A percentile compares a stretch with the other conserved stretches of the same genome.
These are phyloP conservation scores for Echinarachnius parma DNA, from an alignment of 53 echinoderm and acorn worm species.

Conservation along the genomic window DNA sequence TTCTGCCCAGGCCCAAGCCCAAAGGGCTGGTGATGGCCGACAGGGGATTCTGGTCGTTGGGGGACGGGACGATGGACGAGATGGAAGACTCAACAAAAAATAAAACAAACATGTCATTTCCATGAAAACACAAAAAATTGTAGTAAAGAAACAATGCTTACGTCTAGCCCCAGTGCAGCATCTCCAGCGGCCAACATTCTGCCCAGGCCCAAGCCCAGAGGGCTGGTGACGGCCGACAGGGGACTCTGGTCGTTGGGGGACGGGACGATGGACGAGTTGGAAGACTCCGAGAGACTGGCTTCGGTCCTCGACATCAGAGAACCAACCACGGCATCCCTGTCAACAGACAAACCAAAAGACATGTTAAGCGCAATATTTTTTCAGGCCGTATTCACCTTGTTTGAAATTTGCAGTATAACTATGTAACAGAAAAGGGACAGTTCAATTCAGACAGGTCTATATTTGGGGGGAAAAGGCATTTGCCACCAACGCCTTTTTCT, in stretches of 20 bases:
- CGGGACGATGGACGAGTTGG: slow-evolving; percentile 54
- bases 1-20: slow-evolving; percentile 56
- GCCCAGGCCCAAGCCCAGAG: slow-evolving; percentile 63
- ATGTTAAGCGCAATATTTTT: no score
- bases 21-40: slow-evolving; percentile 71
- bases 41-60: slow-evolving; percentile 68
- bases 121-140: no score
- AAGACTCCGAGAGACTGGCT: slow-evolving; percentile 65
- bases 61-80: slow-evolving; percentile 62
- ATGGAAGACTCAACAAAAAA: slow-evolving; percentile 68
- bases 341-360: neutral
- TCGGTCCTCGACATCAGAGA: slow-evolving; percentile 79
- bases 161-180: slow-evolving; percentile 41
- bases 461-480: no score
- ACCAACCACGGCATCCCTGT: slow-evolving; percentile 86
- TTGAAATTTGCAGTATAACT: no score
- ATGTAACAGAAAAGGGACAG: no score
- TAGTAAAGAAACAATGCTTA: no score
- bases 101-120: no score
- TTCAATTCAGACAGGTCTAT: no score
- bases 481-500: no score
- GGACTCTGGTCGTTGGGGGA: slow-evolving; percentile 77
- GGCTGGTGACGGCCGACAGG: slow-evolving; percentile 66
- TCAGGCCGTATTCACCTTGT: no score
- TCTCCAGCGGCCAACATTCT: slow-evolving; percentile 48